Evolutionary conservation across 2,888 invertebrate genomes (phyloP).

Genomic region (Myathropa florea): DNA sequence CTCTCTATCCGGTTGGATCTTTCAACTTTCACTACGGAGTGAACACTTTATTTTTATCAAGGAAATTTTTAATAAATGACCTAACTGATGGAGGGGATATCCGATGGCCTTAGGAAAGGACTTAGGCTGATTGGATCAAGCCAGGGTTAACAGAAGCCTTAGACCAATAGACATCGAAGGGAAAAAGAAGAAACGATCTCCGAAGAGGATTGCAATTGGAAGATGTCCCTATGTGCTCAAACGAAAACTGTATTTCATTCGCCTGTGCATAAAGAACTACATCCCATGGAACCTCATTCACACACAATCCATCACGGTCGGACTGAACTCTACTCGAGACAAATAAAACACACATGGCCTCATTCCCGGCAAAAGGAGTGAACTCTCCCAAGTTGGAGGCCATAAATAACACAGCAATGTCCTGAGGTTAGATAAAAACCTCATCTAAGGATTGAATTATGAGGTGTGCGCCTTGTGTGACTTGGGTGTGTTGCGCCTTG

Average conservation of each 20-base stretch:
- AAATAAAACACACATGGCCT: slow-evolving; percentile 39
- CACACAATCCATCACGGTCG: slow-evolving; percentile 32
- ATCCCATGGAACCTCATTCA: slow-evolving; percentile 11
- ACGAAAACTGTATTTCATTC: background rate
- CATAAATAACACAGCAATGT: slow-evolving; percentile 58
- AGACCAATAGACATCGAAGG: too few species aligned
- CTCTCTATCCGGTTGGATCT: slow-evolving; percentile 48
- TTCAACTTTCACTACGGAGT: slow-evolving; percentile 28
- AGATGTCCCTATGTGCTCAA: too few species aligned
- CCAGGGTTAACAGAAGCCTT: too few species aligned
- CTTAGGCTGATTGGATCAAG: background rate
- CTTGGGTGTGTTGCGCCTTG: slow-evolving; percentile 54
- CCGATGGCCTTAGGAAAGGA: background rate
- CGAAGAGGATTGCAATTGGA: too few species aligned
- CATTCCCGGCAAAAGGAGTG: slow-evolving; percentile 43
- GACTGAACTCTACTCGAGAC: background rate
- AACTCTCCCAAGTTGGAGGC: slow-evolving; percentile 53
- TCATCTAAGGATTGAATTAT: slow-evolving; percentile 65
- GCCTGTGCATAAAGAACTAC: background rate
- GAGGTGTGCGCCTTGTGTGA: slow-evolving; percentile 48
- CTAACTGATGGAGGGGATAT: background rate
- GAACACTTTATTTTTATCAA: slow-evolving; percentile 4
- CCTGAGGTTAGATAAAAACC: slow-evolving; percentile 64
- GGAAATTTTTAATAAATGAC: background rate
- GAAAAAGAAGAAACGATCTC: too few species aligned